Percentiles rank a stretch among this genome's conserved stretches.
Conservation (phyloP, 2,888 invertebrate species). For the Taenaris catops region DNA sequence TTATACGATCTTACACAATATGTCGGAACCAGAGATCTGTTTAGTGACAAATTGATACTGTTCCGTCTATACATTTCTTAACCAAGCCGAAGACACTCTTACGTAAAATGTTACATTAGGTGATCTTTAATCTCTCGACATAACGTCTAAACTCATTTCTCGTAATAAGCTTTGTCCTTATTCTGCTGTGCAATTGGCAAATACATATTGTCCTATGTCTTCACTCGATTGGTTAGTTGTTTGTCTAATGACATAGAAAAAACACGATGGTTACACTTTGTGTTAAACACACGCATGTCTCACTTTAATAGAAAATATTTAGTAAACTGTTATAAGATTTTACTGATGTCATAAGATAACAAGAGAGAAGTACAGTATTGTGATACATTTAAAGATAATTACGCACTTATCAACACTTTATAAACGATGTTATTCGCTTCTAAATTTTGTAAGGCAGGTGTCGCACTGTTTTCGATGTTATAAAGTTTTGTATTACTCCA, state of each 20-base stretch:
- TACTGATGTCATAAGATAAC: slow-evolving; percentile 14
- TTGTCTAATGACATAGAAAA: slow-evolving; percentile 25
- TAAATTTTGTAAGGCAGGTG: slow-evolving; percentile 27
- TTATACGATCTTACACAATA: no score
- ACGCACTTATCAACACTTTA: slow-evolving; percentile 20
- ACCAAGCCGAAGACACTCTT: no score
- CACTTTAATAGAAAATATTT: background rate
- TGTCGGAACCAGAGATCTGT: no score
- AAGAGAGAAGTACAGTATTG: slow-evolving; percentile 34
- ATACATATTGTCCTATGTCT: slow-evolving; percentile 70
- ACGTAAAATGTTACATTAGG: no score
- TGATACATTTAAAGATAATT: slow-evolving; percentile 21
- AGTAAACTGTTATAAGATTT: background rate
- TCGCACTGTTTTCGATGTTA: slow-evolving; percentile 33
- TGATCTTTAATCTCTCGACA: no score
- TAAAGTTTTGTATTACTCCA: slow-evolving; percentile 44
- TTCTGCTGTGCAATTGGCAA: slow-evolving; percentile 46
- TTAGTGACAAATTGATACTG: no score
- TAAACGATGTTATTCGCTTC: slow-evolving; percentile 28
- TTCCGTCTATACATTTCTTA: no score
- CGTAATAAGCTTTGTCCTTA: slow-evolving; percentile 27
- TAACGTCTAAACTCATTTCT: no score
- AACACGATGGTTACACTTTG: slow-evolving; percentile 1
- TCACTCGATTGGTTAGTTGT: slow-evolving; percentile 45
- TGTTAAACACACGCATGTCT: slow-evolving; percentile 7